Evolutionary conservation across 1,140 invertebrate genomes (phyloP).

Genomic region (Pristionchus pacificus): DNA sequence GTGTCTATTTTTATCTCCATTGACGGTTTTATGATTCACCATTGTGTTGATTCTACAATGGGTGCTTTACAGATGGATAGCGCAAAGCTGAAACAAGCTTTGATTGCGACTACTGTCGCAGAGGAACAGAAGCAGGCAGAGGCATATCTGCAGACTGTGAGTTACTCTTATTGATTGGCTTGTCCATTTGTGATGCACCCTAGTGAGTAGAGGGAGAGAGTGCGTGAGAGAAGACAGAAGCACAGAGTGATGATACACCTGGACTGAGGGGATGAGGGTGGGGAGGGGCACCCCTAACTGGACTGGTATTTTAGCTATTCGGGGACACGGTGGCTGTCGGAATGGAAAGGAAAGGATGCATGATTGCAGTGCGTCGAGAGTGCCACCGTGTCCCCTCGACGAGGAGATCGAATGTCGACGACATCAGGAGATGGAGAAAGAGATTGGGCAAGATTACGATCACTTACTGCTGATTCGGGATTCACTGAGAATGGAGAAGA

Average conservation of each 20-base stretch:
- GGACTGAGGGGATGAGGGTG: too few species aligned
- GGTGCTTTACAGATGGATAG: constrained; percentile 19
- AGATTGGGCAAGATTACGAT: neutral
- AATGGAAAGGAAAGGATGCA: too few species aligned
- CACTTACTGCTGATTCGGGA: neutral
- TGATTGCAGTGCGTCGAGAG: too few species aligned
- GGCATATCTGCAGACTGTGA: constrained; percentile 25
- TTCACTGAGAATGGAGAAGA: constrained; percentile 10
- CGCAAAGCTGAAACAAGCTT: constrained; percentile 13
- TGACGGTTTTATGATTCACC: neutral
- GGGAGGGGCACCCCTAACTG: too few species aligned
- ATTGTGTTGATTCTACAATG: neutral
- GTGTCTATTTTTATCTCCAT: neutral
- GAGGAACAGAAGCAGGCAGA: constrained; percentile 30
- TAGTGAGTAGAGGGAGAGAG: too few species aligned
- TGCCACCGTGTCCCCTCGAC: too few species aligned
- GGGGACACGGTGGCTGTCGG: too few species aligned
- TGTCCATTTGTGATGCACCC: too few species aligned
- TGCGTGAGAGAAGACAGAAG: too few species aligned
- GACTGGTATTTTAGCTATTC: too few species aligned
- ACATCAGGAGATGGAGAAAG: neutral
- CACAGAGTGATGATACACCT: too few species aligned
- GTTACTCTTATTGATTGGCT: too few species aligned
- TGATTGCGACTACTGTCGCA: constrained; percentile 26
- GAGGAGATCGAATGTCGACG: constrained; percentile 1